Conservation (phyloP, 2,888 invertebrate species). For the Oxytorus armatus region DNA sequence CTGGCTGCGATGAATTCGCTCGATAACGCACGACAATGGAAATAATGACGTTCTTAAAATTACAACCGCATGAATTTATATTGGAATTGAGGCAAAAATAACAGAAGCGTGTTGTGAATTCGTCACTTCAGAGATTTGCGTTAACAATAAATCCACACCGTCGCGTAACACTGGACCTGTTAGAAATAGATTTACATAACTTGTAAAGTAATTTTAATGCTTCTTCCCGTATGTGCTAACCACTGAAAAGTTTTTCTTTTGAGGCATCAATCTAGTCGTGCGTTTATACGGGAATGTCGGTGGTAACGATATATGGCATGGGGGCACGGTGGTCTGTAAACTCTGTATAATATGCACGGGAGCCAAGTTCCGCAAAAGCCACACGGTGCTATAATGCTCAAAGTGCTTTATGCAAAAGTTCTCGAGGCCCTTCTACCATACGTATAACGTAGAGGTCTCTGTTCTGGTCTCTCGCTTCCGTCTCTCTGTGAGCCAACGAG, state of each 20-base stretch:
- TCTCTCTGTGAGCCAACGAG: neutral
- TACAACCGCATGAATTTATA: too few relatives aligned
- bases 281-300: neutral
- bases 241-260: neutral
- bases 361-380: constrained; percentile 46
- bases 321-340: constrained; percentile 17
- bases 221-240: neutral
- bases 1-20: too few relatives aligned
- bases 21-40: too few relatives aligned
- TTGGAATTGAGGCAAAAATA: too few relatives aligned
- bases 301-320: neutral
- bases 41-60: neutral
- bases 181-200: neutral
- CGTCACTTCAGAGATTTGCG: too few relatives aligned
- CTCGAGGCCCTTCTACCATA: constrained; percentile 23
- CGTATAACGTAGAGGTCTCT: constrained; percentile 3
- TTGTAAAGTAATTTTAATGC: constrained; percentile 23
- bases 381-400: constrained; percentile 56
- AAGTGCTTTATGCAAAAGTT: constrained; percentile 63
- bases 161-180: neutral
- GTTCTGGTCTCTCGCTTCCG: constrained; percentile 14
- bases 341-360: constrained; percentile 1
- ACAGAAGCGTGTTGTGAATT: too few relatives aligned
- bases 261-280: neutral
- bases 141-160: neutral